phyloP scores from a whole-genome alignment of 1,140 invertebrate species.

The Orchestia grillus region DNA sequence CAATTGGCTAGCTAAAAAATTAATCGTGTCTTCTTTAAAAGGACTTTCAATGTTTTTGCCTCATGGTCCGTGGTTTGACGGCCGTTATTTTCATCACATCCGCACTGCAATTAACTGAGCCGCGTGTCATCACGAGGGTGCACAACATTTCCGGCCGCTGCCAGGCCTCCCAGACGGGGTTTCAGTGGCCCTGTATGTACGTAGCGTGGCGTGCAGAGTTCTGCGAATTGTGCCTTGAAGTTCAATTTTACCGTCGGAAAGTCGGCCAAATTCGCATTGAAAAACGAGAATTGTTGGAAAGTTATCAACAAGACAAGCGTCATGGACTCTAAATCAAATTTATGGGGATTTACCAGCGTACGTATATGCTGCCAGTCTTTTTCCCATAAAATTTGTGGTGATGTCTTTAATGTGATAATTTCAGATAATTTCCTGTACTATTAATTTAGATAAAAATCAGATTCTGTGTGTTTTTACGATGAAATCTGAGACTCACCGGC shows the following conservation, averaged over 20 bases:
- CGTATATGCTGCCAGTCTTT: too few relatives aligned
- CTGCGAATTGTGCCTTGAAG: background rate
- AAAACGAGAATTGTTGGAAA: background rate
- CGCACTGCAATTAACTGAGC: background rate
- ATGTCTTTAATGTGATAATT: too few relatives aligned
- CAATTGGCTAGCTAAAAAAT: background rate
- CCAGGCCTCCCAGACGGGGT: too few relatives aligned
- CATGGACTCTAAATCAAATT: too few relatives aligned
- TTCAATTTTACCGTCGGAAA: background rate
- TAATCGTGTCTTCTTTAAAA: background rate
- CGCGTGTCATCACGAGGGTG: background rate
- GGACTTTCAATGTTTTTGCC: background rate
- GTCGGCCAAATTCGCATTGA: background rate
- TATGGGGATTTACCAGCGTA: too few relatives aligned
- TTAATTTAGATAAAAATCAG: too few relatives aligned
- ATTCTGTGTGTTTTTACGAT: too few relatives aligned
- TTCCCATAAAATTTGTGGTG: too few relatives aligned
- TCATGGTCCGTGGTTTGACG: background rate
- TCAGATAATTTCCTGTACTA: too few relatives aligned
- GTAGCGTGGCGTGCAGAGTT: background rate
- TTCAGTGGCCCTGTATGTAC: background rate
- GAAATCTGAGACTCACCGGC: too few relatives aligned
- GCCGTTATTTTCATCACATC: background rate
- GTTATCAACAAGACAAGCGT: too few relatives aligned
- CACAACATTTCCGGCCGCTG: background rate